Conservation (phyloP, 2,888 invertebrate species). For the Drosophila paranaensis region DNA sequence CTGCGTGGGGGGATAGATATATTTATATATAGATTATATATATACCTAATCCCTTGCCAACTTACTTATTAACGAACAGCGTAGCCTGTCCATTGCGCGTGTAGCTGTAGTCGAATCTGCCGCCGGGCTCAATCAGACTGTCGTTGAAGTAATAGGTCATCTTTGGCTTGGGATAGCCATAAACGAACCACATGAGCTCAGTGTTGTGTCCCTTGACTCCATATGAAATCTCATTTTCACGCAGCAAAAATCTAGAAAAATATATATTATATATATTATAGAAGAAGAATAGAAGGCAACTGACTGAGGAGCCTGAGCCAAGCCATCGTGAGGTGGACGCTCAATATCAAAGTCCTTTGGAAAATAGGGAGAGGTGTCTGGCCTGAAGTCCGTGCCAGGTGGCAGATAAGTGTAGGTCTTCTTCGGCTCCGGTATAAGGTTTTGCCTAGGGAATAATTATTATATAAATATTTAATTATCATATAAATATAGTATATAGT, state of each 20-base stretch:
- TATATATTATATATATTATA: not conserved
- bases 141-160: slow-evolving; percentile 96
- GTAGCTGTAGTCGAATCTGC: slow-evolving; percentile 93
- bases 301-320: slow-evolving; percentile 91
- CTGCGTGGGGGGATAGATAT: slow-evolving; percentile 82
- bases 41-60: not conserved
- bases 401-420: slow-evolving; percentile 92
- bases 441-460: slow-evolving; percentile 85
- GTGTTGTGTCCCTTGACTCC: slow-evolving; percentile 96
- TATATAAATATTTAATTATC: no score
- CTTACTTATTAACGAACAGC: slow-evolving; percentile 92
- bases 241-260: slow-evolving; percentile 90
- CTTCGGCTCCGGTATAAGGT: slow-evolving; percentile 91
- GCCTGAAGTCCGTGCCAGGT: slow-evolving; percentile 92
- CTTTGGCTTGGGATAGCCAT: slow-evolving; percentile 98
- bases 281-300: slow-evolving; percentile 3
- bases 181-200: slow-evolving; percentile 96
- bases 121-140: slow-evolving; percentile 92
- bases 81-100: slow-evolving; percentile 96
- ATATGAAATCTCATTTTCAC: slow-evolving; percentile 94
- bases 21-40: not conserved
- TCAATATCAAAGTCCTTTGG: slow-evolving; percentile 97
- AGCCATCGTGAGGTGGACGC: slow-evolving; percentile 92
- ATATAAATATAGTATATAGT: not conserved
- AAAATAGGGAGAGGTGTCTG: slow-evolving; percentile 94